These are phyloP conservation scores for Horisme vitalbata DNA, from an alignment of 2,888 invertebrate species.

Conservation along the genomic window DNA sequence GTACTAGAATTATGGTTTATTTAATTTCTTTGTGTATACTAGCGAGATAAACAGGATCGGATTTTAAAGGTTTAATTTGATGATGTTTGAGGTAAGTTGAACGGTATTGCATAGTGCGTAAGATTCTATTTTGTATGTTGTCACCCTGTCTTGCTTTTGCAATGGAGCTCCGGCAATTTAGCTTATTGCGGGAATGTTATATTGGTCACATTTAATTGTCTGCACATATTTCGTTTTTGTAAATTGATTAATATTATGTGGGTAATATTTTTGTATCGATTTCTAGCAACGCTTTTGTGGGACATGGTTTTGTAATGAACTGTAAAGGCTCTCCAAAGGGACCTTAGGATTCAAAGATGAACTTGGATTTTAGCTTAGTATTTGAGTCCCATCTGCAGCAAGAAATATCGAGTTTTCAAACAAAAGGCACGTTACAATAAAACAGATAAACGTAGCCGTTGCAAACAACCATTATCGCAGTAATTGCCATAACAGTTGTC, in stretches of 20 bases:
- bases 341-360: too few relatives aligned
- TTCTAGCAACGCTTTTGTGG: not conserved
- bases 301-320: not conserved
- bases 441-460: too few relatives aligned
- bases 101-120: constrained; percentile 43
- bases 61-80: constrained; percentile 18
- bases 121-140: constrained; percentile 37
- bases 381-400: too few relatives aligned
- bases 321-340: too few relatives aligned
- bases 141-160: constrained; percentile 69
- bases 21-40: constrained; percentile 30
- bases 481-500: too few relatives aligned
- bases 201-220: constrained; percentile 23
- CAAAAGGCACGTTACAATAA: too few relatives aligned
- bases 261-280: not conserved
- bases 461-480: too few relatives aligned
- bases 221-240: constrained; percentile 31
- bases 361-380: too few relatives aligned
- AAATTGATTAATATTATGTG: constrained; percentile 9
- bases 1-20: constrained; percentile 37
- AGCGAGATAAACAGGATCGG: constrained; percentile 28
- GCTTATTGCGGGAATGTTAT: constrained; percentile 26
- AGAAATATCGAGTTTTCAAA: too few relatives aligned
- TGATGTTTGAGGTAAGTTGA: constrained; percentile 45
- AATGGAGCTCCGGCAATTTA: constrained; percentile 34